phyloP scores from a whole-genome alignment of 2,113 vertebrate genomes.

The Stictonetta naevosa region DNA sequence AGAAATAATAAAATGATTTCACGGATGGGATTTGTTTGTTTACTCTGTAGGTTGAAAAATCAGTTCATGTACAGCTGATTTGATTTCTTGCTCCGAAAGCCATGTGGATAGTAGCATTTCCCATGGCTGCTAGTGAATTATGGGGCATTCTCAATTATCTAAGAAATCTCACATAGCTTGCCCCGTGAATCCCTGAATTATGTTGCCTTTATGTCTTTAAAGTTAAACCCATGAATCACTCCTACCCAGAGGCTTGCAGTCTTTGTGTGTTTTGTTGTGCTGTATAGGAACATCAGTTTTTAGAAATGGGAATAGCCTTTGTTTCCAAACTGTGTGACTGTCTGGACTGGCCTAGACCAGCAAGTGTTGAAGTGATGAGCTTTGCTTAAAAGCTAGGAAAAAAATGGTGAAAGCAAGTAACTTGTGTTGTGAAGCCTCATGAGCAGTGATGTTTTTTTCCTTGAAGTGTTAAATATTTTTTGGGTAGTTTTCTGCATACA shows the following conservation, averaged over 20 bases:
- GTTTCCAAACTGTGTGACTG: not conserved
- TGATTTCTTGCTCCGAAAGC: constrained; percentile 37
- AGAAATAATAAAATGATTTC: constrained; percentile 12
- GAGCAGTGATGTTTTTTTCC: not conserved
- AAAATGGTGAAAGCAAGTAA: not conserved
- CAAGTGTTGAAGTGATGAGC: not conserved
- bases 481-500: not conserved
- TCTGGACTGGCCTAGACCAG: not conserved
- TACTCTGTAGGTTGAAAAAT: constrained; percentile 17
- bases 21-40: not conserved
- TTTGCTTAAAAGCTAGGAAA: not conserved
- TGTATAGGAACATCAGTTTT: not conserved
- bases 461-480: not conserved
- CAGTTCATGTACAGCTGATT: not conserved
- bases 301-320: not conserved
- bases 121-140: constrained; percentile 45
- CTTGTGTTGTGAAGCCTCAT: not conserved
- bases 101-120: constrained; percentile 31
- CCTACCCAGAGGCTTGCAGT: not conserved
- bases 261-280: not conserved
- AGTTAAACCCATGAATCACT: constrained; percentile 31
- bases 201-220: not conserved
- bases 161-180: constrained; percentile 6
- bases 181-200: constrained; percentile 41
- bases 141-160: constrained; percentile 50